phyloP scores from a whole-genome alignment of 2,797 vertebrate genomes.

The Labeo calbasu region DNA sequence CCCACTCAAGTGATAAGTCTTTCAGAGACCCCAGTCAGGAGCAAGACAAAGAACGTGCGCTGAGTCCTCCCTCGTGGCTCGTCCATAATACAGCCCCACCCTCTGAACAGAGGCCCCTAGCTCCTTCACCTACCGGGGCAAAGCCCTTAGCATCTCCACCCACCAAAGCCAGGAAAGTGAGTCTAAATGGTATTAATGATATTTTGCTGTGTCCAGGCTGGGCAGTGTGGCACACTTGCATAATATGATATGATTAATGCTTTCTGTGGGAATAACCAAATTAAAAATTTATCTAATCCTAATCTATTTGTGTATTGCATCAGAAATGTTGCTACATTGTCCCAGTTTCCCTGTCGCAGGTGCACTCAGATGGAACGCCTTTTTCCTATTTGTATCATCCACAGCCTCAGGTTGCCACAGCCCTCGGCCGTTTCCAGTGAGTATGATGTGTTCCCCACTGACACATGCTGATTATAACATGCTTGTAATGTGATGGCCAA shows the following conservation, averaged over 20 bases:
- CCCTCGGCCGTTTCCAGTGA: conserved; percentile 46
- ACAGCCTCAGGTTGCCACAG: conserved; percentile 18
- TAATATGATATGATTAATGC: conserved; percentile 2
- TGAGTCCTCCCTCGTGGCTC: conserved; percentile 23
- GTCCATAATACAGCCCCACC: not conserved
- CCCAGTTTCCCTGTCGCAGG: conserved; percentile 6
- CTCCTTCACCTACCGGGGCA: not conserved
- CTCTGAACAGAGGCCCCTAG: not conserved
- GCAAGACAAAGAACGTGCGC: not conserved
- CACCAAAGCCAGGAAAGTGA: conserved; percentile 27
- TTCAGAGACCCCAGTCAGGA: conserved; percentile 20
- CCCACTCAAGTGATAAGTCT: conserved; percentile 11
- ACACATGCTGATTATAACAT: conserved; percentile 12
- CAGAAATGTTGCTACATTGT: not conserved
- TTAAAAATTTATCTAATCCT: not conserved
- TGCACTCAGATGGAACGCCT: conserved; percentile 54
- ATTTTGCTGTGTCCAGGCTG: not conserved
- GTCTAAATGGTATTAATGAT: not conserved
- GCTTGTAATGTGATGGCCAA: not conserved
- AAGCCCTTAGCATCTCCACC: not conserved
- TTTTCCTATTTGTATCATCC: conserved; percentile 57
- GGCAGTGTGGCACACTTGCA: not conserved
- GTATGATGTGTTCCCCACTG: conserved; percentile 14
- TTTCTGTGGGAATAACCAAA: not conserved
- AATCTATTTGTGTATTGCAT: conserved; percentile 1